Percentiles rank a stretch among this genome's conserved stretches.
These are phyloP conservation scores for Osmerus eperlanus DNA, from an alignment of 2,113 vertebrate genomes.

Conservation along the genomic window DNA sequence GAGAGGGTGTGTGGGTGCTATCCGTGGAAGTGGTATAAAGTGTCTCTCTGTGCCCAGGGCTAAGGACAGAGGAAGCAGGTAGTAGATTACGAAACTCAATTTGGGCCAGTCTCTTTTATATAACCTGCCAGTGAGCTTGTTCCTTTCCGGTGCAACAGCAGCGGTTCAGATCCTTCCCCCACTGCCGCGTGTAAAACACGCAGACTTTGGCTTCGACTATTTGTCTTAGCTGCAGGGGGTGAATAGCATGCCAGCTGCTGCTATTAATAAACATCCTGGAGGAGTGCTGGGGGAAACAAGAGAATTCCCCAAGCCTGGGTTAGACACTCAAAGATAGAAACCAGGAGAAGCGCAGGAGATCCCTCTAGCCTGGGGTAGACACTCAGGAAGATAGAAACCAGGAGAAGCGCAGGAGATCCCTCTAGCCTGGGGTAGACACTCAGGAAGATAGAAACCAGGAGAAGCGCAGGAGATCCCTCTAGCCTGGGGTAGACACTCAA, in stretches of 20 bases:
- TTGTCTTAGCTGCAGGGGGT: slow-evolving; percentile 49
- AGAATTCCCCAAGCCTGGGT: background rate
- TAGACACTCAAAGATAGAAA: background rate
- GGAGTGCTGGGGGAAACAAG: background rate
- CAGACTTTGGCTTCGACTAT: slow-evolving; percentile 29
- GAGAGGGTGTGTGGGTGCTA: too few relatives aligned
- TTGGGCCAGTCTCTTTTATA: slow-evolving; percentile 56
- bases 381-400: background rate
- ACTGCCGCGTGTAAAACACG: slow-evolving; percentile 41
- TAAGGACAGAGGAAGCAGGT: slow-evolving; percentile 30
- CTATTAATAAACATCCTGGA: slow-evolving; percentile 55
- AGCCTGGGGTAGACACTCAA: background rate
- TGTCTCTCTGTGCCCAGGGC: slow-evolving; percentile 45
- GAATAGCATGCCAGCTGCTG: slow-evolving; percentile 46
- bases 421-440: background rate
- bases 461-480: background rate
- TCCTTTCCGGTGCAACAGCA: slow-evolving; percentile 18
- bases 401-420: background rate
- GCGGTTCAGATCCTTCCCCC: slow-evolving; percentile 23
- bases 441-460: background rate
- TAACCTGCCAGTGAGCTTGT: slow-evolving; percentile 42
- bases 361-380: background rate
- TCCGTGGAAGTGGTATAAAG: slow-evolving; percentile 25
- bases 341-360: background rate
- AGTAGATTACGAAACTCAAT: slow-evolving; percentile 60